A percentile compares a stretch with the other conserved stretches of the same genome.
These are phyloP conservation scores for Pristionchus maxplancki DNA, from an alignment of 2,888 invertebrate species.

Conservation along the genomic window DNA sequence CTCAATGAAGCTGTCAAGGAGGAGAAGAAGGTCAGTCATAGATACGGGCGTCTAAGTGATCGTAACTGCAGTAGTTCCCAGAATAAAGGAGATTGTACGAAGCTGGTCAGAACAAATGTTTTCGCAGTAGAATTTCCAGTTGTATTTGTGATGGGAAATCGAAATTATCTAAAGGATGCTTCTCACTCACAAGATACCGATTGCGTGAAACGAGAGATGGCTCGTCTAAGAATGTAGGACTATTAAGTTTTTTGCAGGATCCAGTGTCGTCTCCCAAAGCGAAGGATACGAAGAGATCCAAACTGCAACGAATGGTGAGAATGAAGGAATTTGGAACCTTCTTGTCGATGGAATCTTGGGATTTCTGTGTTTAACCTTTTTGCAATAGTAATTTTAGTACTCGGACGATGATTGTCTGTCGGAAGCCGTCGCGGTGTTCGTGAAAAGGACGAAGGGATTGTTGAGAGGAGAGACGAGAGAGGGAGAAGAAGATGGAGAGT, in stretches of 20 bases:
- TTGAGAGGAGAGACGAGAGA: constrained; percentile 1
- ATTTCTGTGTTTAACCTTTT: background rate
- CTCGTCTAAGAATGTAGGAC: background rate
- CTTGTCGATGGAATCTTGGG: too few species aligned
- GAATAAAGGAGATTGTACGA: background rate
- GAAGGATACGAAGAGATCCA: background rate
- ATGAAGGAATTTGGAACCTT: background rate
- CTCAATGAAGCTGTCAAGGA: background rate
- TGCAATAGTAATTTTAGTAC: background rate
- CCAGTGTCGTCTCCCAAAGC: background rate
- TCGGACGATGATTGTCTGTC: background rate
- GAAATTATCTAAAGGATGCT: background rate
- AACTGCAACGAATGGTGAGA: background rate
- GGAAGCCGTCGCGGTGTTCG: constrained; percentile 3
- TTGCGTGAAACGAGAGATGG: background rate
- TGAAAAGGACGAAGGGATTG: background rate
- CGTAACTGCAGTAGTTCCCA: background rate
- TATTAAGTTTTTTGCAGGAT: background rate
- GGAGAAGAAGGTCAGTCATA: background rate
- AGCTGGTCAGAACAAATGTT: too few species aligned
- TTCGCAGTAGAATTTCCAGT: too few species aligned
- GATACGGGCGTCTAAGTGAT: background rate
- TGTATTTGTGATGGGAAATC: background rate
- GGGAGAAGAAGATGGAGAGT: background rate
- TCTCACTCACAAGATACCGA: background rate